Evolutionary conservation across 2,888 invertebrate genomes (phyloP).

Genomic region (Xanthia icteritia): DNA sequence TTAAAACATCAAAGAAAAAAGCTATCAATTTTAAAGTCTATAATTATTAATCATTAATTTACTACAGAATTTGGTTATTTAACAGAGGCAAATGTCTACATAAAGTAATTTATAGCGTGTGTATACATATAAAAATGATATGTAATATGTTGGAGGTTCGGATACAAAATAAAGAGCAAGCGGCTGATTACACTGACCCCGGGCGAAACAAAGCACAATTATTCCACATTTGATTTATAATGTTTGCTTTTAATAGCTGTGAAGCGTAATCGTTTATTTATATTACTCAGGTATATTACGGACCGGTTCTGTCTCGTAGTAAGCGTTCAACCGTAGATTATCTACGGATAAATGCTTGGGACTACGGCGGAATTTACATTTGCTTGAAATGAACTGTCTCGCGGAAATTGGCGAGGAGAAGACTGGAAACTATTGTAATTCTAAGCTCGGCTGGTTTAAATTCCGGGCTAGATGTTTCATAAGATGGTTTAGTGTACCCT

Average conservation of each 20-base stretch:
- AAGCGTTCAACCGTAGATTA: slow-evolving; percentile 50
- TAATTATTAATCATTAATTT: slow-evolving; percentile 67
- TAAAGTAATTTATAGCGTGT: slow-evolving; percentile 61
- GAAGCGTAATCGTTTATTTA: slow-evolving; percentile 81
- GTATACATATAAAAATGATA: slow-evolving; percentile 69
- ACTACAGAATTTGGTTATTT: slow-evolving; percentile 63
- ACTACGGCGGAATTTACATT: slow-evolving; percentile 55
- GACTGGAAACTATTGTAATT: slow-evolving; percentile 47
- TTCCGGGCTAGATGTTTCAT: slow-evolving; percentile 28
- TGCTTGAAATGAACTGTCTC: slow-evolving; percentile 58
- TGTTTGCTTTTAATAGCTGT: slow-evolving; percentile 84
- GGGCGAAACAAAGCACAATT: slow-evolving; percentile 87
- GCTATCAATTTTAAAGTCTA: slow-evolving; percentile 61
- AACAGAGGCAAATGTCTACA: slow-evolving; percentile 65
- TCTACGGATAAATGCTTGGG: slow-evolving; percentile 51
- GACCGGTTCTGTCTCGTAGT: slow-evolving; percentile 57
- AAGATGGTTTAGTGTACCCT: slow-evolving; percentile 7
- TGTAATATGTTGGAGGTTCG: slow-evolving; percentile 71
- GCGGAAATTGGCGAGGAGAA: slow-evolving; percentile 42
- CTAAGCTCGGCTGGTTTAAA: slow-evolving; percentile 32
- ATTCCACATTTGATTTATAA: slow-evolving; percentile 85
- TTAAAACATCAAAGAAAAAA: slow-evolving; percentile 65
- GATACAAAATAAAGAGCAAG: slow-evolving; percentile 79
- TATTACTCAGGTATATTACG: slow-evolving; percentile 72
- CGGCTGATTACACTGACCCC: slow-evolving; percentile 86